phyloP scores from a whole-genome alignment of 2,888 invertebrate species.

The Tetragnatha montana region DNA sequence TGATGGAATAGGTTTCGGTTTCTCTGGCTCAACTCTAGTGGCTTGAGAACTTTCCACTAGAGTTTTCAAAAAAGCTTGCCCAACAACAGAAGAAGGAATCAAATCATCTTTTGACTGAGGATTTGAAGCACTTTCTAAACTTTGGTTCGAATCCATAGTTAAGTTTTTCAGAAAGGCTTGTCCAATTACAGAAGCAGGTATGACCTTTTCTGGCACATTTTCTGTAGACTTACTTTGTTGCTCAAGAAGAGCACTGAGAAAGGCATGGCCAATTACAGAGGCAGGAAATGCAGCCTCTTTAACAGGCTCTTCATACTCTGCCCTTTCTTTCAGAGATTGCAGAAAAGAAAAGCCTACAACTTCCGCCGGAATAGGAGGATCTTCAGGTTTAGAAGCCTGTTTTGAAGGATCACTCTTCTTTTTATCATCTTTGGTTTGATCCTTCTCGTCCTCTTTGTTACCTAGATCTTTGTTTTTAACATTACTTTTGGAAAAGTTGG shows the following conservation, averaged over 20 bases:
- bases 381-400: not conserved
- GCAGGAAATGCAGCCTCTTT: conserved; percentile 49
- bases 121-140: not conserved
- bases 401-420: conserved; percentile 4
- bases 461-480: not conserved
- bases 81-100: conserved; percentile 37
- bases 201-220: conserved; percentile 10
- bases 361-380: conserved; percentile 39
- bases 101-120: not conserved
- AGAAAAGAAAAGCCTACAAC: conserved; percentile 56
- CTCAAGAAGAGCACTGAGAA: conserved; percentile 42
- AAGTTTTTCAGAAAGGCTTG: conserved; percentile 54
- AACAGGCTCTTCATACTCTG: conserved; percentile 11
- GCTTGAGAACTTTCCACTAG: conserved; percentile 12
- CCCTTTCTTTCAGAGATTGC: conserved; percentile 38
- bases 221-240: conserved; percentile 38
- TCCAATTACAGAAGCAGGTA: conserved; percentile 46
- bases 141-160: not conserved
- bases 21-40: not conserved
- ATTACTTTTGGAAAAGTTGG: conserved; percentile 43
- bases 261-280: conserved; percentile 57
- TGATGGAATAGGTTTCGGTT: conserved; percentile 24
- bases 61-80: conserved; percentile 59
- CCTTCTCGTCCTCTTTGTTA: conserved; percentile 15
- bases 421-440: not conserved